phyloP scores from a whole-genome alignment of 35 echinoderm and acorn worm species.

The Lytechinus pictus region DNA sequence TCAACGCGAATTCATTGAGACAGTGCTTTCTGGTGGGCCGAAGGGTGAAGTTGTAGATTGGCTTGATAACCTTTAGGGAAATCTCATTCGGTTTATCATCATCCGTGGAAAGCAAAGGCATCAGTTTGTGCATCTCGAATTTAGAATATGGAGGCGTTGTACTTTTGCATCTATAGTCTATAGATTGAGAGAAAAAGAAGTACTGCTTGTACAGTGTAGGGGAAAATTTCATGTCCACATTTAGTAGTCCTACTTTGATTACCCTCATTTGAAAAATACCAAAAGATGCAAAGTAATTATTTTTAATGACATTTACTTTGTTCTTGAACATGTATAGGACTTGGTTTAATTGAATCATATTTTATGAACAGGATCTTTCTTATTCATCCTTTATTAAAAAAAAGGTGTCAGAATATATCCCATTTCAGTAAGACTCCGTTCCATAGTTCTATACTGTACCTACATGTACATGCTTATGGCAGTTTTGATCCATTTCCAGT shows the following conservation, averaged over 20 bases:
- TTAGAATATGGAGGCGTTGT: neutral
- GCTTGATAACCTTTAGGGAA: constrained; percentile 9
- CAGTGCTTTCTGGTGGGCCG: neutral
- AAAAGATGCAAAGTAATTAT: too few species aligned
- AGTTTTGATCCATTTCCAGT: neutral
- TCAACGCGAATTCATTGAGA: neutral
- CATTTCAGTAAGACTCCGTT: too few species aligned
- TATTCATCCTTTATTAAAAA: too few species aligned
- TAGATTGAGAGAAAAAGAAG: neutral
- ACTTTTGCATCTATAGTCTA: neutral
- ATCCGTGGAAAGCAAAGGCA: neutral
- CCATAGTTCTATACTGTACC: too few species aligned
- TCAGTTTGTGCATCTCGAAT: neutral
- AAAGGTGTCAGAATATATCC: too few species aligned
- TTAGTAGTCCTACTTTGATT: too few species aligned
- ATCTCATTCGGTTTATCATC: neutral
- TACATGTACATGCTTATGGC: too few species aligned
- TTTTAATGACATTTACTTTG: too few species aligned
- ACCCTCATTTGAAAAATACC: too few species aligned
- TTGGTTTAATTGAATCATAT: too few species aligned
- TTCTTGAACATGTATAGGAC: too few species aligned
- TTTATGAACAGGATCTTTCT: too few species aligned
- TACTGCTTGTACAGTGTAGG: neutral
- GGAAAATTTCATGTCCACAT: neutral
- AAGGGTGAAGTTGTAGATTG: neutral